Evolutionary conservation across 2,797 vertebrate species (phyloP), one percentile per base, ranked within the genome.

Genomic region (Lepus townsendii): DNA sequence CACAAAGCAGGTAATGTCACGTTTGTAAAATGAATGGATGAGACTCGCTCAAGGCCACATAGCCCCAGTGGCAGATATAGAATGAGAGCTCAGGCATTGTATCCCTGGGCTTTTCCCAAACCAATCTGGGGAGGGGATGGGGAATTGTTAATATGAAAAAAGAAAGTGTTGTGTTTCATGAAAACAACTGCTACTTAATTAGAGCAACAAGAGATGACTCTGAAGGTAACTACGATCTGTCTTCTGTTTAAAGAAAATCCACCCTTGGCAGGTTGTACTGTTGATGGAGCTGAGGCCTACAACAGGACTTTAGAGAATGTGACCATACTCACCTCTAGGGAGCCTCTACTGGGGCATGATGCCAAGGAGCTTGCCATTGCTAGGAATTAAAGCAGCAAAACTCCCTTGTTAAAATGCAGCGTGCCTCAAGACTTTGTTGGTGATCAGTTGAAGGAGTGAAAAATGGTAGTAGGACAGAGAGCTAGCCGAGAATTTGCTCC

Each of bases 211-310:
- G 80, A 89, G 85, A 27, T 38, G 32, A 20, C 38, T 87, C n/a
- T 32, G 52, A 91, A 42, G 62, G 38, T 60, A 42, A 84, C 30
- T 27, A 13, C 20, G 50, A 8, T 71, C 10, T 32, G 13, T 62
- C 35, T 60, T 80, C 68, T 66, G 20, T 71, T 32, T n/a, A 87
- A 73, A 78, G 32, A 84, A 89, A 94, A 54, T 26, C 50, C 47
- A 42, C 16, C 54, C n/a, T 57, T 83, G 19, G 10, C 73, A 77
- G 60, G 13, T 47, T 72, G 24, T 35, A 30, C 42, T 69, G 32
- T 19, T 17, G 2, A 10, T 30, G 3, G 47, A 88, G 83, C 16
- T 7, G 24, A 35, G 14, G 32, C 22, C 60, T 32, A 69, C 22
- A n/a, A n/a, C 2, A 17, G 72, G 24, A 2, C 35, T 65, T 63